Percentiles rank a stretch among this genome's conserved stretches.
These are phyloP conservation scores for Allobates femoralis DNA, from an alignment of 2,797 vertebrate genomes.

Conservation along the genomic window DNA sequence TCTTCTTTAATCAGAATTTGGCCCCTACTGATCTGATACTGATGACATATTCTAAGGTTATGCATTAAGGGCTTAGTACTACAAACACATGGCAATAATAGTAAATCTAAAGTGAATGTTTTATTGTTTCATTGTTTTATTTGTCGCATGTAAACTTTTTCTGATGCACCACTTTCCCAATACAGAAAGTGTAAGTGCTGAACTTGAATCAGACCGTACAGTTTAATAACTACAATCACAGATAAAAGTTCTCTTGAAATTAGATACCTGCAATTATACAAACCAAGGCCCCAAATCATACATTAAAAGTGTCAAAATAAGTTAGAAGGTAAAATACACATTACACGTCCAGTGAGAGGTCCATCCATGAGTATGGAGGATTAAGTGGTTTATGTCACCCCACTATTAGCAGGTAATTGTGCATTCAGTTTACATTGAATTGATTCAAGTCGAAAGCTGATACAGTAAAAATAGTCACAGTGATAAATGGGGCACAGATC, in stretches of 20 bases:
- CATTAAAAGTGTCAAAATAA: not conserved
- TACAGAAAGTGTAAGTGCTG: not conserved
- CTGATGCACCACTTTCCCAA: not conserved
- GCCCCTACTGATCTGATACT: too few relatives aligned
- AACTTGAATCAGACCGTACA: not conserved
- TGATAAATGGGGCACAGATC: not conserved
- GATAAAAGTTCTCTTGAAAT: not conserved
- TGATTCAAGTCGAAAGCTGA: not conserved
- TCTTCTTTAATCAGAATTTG: too few relatives aligned
- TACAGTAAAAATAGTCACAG: not conserved
- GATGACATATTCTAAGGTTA: too few relatives aligned
- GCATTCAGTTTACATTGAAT: not conserved
- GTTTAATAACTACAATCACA: not conserved
- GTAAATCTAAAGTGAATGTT: not conserved
- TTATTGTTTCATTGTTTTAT: not conserved
- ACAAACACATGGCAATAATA: not conserved
- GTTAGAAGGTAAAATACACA: not conserved
- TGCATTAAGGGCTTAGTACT: not conserved
- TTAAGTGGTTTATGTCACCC: not conserved
- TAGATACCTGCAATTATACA: not conserved
- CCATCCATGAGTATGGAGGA: not conserved
- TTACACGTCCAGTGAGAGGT: not conserved
- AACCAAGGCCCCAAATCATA: not conserved
- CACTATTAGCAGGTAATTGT: not conserved
- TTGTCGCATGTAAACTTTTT: not conserved